Conservation (phyloP, 2,113 vertebrate species). For the Labrus mixtus region DNA sequence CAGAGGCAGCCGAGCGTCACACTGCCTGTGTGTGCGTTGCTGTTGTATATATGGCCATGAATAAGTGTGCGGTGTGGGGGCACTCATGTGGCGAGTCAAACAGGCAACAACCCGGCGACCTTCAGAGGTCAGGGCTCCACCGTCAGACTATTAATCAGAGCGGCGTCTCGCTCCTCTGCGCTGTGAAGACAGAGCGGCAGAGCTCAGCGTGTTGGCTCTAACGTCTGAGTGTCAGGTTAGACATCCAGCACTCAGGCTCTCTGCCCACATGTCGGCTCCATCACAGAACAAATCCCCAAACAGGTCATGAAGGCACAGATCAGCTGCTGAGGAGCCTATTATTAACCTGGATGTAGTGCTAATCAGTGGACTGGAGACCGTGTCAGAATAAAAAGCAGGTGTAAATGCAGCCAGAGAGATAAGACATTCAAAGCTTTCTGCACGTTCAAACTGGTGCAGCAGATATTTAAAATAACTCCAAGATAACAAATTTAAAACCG, state of each 20-base stretch:
- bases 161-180: slow-evolving; percentile 45
- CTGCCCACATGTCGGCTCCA: slow-evolving; percentile 22
- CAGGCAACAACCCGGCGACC: slow-evolving; percentile 68
- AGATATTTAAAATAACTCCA: background rate
- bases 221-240: slow-evolving; percentile 55
- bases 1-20: slow-evolving; percentile 51
- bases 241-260: slow-evolving; percentile 48
- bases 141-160: slow-evolving; percentile 65
- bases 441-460: too few species aligned
- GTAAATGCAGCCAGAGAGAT: too few species aligned
- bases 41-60: slow-evolving; percentile 40
- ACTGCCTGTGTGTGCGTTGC: slow-evolving; percentile 30
- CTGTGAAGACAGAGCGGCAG: slow-evolving; percentile 29
- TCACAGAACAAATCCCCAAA: slow-evolving; percentile 35
- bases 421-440: background rate
- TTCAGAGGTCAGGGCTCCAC: slow-evolving; percentile 67
- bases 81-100: slow-evolving; percentile 53
- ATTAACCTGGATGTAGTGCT: slow-evolving; percentile 1
- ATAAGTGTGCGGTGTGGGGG: slow-evolving; percentile 26
- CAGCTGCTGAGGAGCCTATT: slow-evolving; percentile 10
- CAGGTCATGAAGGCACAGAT: slow-evolving; percentile 38
- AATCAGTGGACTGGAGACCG: slow-evolving; percentile 4
- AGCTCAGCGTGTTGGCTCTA: slow-evolving; percentile 32
- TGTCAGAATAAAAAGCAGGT: background rate
- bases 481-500: background rate